A percentile compares a stretch with the other conserved stretches of the same genome.
These are phyloP conservation scores for Silvanus unidentatus DNA, from an alignment of 2,888 invertebrate species.

Conservation along the genomic window DNA sequence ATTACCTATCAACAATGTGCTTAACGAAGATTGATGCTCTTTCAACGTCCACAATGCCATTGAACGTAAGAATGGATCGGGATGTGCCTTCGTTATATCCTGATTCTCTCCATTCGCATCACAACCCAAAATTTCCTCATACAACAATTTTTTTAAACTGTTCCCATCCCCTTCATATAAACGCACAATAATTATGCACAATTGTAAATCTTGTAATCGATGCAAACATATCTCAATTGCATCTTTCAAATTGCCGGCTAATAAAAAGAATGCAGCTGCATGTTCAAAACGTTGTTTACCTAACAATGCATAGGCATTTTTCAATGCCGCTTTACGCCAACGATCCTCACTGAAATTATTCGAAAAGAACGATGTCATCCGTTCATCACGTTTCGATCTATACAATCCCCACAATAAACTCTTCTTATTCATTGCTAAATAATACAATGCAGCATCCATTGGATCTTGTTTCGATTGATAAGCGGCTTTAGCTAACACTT, in stretches of 20 bases:
- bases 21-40: constrained; percentile 80
- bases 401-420: constrained; percentile 94
- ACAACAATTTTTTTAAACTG: constrained; percentile 67
- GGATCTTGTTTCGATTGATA: constrained; percentile 92
- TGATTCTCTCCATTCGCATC: constrained; percentile 59
- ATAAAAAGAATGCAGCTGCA: constrained; percentile 95
- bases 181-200: constrained; percentile 90
- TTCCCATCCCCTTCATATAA: constrained; percentile 79
- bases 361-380: constrained; percentile 92
- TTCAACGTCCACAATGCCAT: constrained; percentile 97
- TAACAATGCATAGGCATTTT: constrained; percentile 94
- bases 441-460: constrained; percentile 94
- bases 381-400: constrained; percentile 75
- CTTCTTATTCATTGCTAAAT: constrained; percentile 97
- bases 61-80: constrained; percentile 95
- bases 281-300: constrained; percentile 94
- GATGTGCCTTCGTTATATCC: constrained; percentile 69
- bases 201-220: constrained; percentile 89
- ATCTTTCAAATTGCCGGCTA: constrained; percentile 90
- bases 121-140: constrained; percentile 73
- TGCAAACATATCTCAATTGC: constrained; percentile 91
- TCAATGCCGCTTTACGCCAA: constrained; percentile 95
- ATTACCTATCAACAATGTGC: constrained; percentile 73
- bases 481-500: constrained; percentile 89
- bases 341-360: constrained; percentile 91